Conservation (phyloP, 2,113 vertebrate genomes). For the Crotalus horridus region DNA sequence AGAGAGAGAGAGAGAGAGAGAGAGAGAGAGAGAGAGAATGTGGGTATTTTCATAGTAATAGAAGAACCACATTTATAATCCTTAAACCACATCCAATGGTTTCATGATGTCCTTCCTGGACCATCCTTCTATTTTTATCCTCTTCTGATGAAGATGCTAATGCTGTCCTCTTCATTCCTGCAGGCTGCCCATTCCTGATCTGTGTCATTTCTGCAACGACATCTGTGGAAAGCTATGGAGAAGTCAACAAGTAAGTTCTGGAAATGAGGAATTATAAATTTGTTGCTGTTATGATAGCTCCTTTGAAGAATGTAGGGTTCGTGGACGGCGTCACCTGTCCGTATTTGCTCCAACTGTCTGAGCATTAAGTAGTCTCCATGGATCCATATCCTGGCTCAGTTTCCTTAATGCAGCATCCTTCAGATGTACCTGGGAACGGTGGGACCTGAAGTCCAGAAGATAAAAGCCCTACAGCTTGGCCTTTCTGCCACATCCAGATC, state of each 20-base stretch:
- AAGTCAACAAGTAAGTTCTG: constrained; percentile 80
- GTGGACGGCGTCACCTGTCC: background rate
- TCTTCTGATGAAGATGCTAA: background rate
- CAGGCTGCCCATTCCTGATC: constrained; percentile 87
- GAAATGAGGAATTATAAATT: background rate
- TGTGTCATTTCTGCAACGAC: constrained; percentile 83
- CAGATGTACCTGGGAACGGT: background rate
- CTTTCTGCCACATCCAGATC: background rate
- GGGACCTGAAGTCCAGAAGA: background rate
- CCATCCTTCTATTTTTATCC: background rate
- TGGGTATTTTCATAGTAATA: background rate
- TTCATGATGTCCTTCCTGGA: background rate
- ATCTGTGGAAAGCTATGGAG: constrained; percentile 83
- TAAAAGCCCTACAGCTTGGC: background rate
- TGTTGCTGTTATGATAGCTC: background rate
- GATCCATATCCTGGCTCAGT: background rate
- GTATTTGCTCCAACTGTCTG: too few relatives aligned
- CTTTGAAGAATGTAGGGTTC: background rate
- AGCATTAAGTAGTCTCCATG: background rate
- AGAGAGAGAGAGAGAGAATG: background rate
- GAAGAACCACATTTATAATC: background rate
- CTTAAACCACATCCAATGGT: background rate
- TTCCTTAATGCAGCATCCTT: background rate
- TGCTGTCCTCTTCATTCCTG: background rate
- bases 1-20: too few relatives aligned